Evolutionary conservation across 2,888 invertebrate genomes (phyloP).

Genomic region (Nebria salina): DNA sequence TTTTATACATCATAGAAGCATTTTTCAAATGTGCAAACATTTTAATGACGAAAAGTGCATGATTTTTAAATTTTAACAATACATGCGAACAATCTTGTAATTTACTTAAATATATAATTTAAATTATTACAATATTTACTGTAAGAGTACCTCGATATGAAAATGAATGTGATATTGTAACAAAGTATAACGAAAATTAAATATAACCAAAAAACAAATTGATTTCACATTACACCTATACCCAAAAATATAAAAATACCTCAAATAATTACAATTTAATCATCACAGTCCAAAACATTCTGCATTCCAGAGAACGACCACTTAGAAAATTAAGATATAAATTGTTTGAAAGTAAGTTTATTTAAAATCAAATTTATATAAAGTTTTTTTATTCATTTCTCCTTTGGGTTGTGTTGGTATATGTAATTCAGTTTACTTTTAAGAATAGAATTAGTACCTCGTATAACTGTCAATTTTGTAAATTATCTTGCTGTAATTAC

Average conservation of each 20-base stretch:
- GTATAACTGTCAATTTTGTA: constrained; percentile 35
- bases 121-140: constrained; percentile 11
- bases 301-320: no score
- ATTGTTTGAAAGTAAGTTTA: no score
- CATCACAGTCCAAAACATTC: no score
- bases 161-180: constrained; percentile 23
- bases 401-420: not conserved
- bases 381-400: no score
- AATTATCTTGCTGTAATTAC: constrained; percentile 36
- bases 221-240: not conserved
- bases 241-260: no score
- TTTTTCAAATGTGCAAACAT: not conserved
- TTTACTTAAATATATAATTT: constrained; percentile 21
- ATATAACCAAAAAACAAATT: not conserved
- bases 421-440: not conserved
- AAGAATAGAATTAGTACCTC: not conserved
- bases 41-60: no score
- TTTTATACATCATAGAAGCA: not conserved
- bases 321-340: no score
- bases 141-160: constrained; percentile 18
- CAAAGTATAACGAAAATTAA: constrained; percentile 12
- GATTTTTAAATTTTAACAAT: not conserved
- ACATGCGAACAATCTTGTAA: not conserved
- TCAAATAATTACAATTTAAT: no score
- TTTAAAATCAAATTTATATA: no score